Conservation (phyloP, 2,888 invertebrate genomes). For the Megastigmus dorsalis region DNA sequence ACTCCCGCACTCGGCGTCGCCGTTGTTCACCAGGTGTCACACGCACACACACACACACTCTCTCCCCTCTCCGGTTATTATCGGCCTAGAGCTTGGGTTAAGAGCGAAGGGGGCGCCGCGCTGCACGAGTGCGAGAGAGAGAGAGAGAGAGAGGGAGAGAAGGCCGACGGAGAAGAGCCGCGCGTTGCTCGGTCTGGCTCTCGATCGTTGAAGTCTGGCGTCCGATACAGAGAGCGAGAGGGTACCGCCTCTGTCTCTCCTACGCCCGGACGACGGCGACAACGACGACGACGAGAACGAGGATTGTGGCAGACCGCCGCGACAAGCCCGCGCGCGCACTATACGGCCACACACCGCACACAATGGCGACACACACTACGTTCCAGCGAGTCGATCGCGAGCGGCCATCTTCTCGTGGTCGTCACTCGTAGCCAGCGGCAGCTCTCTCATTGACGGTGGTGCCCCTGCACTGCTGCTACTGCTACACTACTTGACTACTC, state of each 20-base stretch:
- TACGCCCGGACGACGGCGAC: not conserved
- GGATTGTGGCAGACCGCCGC: no score
- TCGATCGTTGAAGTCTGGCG: not conserved
- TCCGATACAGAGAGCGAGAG: not conserved
- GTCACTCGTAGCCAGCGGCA: constrained; percentile 24
- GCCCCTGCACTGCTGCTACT: not conserved
- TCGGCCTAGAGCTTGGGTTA: not conserved
- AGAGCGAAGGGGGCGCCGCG: constrained; percentile 23
- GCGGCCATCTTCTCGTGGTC: constrained; percentile 52
- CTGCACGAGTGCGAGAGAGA: not conserved
- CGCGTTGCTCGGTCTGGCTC: constrained; percentile 1
- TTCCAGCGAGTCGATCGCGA: constrained; percentile 50
- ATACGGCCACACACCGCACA: constrained; percentile 19
- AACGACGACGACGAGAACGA: not conserved
- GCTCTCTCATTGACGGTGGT: constrained; percentile 46
- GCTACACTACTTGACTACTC: not conserved
- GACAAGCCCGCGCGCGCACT: not conserved
- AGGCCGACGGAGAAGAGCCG: constrained; percentile 25
- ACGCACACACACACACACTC: constrained; percentile 26
- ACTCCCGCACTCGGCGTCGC: constrained; percentile 26
- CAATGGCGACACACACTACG: constrained; percentile 39
- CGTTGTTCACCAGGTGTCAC: constrained; percentile 41
- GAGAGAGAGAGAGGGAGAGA: not conserved
- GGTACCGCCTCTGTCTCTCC: no score
- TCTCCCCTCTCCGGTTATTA: not conserved